phyloP scores from a whole-genome alignment of 2,888 invertebrate species.

The Coecobrya sp. region DNA sequence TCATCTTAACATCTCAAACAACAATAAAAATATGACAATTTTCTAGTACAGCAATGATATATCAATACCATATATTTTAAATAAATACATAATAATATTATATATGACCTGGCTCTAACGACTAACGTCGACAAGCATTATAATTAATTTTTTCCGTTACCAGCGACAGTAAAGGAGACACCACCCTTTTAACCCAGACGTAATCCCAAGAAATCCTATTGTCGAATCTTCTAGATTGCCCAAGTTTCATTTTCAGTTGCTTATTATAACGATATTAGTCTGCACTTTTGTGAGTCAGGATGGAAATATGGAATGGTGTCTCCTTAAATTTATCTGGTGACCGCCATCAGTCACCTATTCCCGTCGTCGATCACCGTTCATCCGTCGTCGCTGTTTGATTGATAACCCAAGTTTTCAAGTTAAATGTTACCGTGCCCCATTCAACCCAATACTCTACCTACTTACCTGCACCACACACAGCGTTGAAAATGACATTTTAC shows the following conservation, averaged over 20 bases:
- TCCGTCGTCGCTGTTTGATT: conserved; percentile 4
- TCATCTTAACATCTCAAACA: conserved; percentile 41
- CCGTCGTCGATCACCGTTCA: background rate
- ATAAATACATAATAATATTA: background rate
- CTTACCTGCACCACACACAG: conserved; percentile 22
- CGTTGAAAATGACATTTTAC: conserved; percentile 40
- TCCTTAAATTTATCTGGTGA: background rate
- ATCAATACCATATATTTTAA: conserved; percentile 14
- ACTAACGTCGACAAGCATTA: conserved; percentile 23
- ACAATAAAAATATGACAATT: conserved; percentile 52
- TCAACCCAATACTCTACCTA: background rate
- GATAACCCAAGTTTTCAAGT: conserved; percentile 1
- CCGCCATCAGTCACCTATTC: background rate
- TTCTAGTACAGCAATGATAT: conserved; percentile 37
- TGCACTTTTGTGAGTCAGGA: background rate
- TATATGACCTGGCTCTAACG: conserved; percentile 34
- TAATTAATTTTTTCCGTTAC: conserved; percentile 35
- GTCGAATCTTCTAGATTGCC: background rate
- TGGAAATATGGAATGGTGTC: background rate
- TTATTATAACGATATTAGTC: background rate
- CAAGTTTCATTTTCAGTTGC: conserved; percentile 3
- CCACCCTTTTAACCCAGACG: conserved; percentile 48
- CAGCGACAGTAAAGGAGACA: background rate
- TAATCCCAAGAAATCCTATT: conserved; percentile 44
- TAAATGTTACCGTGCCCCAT: conserved; percentile 19